Evolutionary conservation across 1,140 invertebrate genomes (phyloP), one percentile per base, ranked within the genome.

Genomic region (Fopius arisanus): DNA sequence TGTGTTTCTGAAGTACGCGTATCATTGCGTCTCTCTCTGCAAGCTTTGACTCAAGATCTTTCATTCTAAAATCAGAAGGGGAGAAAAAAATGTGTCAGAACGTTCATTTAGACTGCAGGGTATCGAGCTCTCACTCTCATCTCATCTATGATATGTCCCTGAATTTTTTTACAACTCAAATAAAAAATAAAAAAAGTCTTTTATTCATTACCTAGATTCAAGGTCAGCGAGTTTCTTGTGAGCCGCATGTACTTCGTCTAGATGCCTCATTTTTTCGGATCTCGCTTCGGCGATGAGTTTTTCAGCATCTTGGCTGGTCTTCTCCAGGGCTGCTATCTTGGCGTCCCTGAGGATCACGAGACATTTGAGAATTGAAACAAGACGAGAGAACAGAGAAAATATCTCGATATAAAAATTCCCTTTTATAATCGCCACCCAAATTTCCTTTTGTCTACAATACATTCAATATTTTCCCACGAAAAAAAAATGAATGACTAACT

Each of bases 11-110:
- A 16, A 97, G 89, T 3, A 96, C 95, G 76, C 93, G 92, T 75
- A 97, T 96, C 94, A 97, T 96, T 0, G 95, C 95, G 84, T 97
- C 95, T 75, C 92, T 92, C 85, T 97, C 95, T 0, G 94, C 94
- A 67, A 97, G 89, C 82, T 96, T 95, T 0, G 94, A 95, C 86
- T 97, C 95, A 48, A 96, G 83, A 86, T 96, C 94, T 88, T 96
- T 96, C 70, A 96, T 91, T 83, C 94, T 96, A 79, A 19, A 33
- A 16, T 33, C 14, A 6, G n/a, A 5, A 82, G 82, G 77, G 75
- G 73, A 72, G 70, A 67, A 62, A 28, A 28, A 28, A 28, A 14
- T 9, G 19, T 5, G 12, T n/a, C n/a, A n/a, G n/a, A n/a, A n/a
- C n/a, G n/a, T n/a, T n/a, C n/a, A n/a, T n/a, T 48, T 48, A n/a